A percentile compares a stretch with the other conserved stretches of the same genome.
These are phyloP conservation scores for Oxycera nigricornis DNA, from an alignment of 2,888 invertebrate species.

Conservation along the genomic window DNA sequence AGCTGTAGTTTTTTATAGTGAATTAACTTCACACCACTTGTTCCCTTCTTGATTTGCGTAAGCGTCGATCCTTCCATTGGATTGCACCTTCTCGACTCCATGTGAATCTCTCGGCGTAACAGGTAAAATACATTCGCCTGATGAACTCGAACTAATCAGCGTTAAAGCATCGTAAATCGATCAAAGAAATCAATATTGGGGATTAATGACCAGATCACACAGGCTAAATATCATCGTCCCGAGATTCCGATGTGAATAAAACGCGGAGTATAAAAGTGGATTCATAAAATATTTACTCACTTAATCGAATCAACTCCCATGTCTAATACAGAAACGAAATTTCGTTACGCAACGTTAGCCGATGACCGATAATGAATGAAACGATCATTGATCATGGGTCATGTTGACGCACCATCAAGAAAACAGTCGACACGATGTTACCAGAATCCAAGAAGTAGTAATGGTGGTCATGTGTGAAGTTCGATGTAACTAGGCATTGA, in stretches of 20 bases:
- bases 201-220: slow-evolving; percentile 8
- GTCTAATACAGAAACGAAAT: slow-evolving; percentile 45
- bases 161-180: slow-evolving; percentile 18
- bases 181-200: not conserved
- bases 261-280: slow-evolving; percentile 38
- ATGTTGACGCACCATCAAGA: not conserved
- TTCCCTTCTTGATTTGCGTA: no score
- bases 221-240: not conserved
- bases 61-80: no score
- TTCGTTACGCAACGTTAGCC: slow-evolving; percentile 39
- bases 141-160: slow-evolving; percentile 2
- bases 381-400: slow-evolving; percentile 16
- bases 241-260: not conserved
- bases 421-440: not conserved
- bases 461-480: slow-evolving; percentile 2
- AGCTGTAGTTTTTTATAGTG: no score
- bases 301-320: slow-evolving; percentile 48
- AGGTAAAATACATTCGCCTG: not conserved
- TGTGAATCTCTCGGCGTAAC: no score
- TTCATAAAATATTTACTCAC: slow-evolving; percentile 45
- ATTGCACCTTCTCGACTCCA: no score
- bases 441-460: not conserved
- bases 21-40: no score
- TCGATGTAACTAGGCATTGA: slow-evolving; percentile 12
- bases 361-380: slow-evolving; percentile 15